Conservation (phyloP, 2,797 vertebrate species). For the Cuculus canorus region DNA sequence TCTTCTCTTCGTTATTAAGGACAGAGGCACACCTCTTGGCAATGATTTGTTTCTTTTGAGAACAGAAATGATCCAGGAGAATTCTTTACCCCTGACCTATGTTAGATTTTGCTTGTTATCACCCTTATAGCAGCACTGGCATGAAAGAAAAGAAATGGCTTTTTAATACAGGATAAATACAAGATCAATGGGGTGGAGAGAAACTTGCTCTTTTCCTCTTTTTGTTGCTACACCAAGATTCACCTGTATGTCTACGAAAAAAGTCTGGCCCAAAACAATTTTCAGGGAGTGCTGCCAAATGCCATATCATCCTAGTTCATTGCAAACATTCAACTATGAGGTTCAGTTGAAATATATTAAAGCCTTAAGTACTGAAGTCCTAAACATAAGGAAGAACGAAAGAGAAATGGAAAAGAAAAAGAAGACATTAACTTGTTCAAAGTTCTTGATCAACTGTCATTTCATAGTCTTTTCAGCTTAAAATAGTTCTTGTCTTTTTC, state of each 20-base stretch:
- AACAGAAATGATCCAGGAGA: slow-evolving; percentile 51
- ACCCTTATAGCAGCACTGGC: neutral
- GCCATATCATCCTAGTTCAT: neutral
- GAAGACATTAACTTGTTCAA: neutral
- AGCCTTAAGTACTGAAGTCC: neutral
- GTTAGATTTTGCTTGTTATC: slow-evolving; percentile 53
- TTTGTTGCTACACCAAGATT: neutral
- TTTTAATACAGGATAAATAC: neutral
- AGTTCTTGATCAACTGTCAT: neutral
- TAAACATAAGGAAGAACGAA: neutral
- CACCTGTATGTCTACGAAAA: neutral
- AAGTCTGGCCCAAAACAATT: neutral
- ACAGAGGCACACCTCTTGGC: slow-evolving; percentile 47
- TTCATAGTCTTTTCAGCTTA: neutral
- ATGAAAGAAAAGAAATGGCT: slow-evolving; percentile 12
- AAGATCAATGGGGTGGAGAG: neutral
- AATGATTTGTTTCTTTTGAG: slow-evolving; percentile 49
- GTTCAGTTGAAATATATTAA: neutral
- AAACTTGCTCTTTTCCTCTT: neutral
- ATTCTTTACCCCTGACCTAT: slow-evolving; percentile 45
- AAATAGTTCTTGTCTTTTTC: neutral
- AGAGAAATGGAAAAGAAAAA: neutral
- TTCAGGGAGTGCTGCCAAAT: neutral
- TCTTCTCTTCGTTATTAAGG: slow-evolving; percentile 51
- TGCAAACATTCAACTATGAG: neutral